Evolutionary conservation across 2,888 invertebrate species (phyloP).

Genomic region (Zaprionus lineosus): DNA sequence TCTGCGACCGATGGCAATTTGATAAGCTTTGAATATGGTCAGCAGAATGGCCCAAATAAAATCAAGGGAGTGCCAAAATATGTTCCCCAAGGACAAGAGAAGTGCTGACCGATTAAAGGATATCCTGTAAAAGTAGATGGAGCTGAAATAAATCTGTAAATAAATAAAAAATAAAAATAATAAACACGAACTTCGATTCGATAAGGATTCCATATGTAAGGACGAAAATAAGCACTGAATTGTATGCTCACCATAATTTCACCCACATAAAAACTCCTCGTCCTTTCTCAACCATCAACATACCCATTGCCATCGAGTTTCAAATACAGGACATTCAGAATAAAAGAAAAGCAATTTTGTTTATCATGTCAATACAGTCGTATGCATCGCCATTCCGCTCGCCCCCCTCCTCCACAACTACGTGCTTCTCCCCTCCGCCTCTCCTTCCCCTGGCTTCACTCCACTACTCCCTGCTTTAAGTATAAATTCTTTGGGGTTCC

Average conservation of each 20-base stretch:
- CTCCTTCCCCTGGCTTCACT: too few species aligned
- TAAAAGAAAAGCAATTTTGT: slow-evolving; percentile 35
- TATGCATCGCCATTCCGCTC: slow-evolving; percentile 7
- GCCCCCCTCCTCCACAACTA: background rate
- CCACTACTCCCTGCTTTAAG: too few species aligned
- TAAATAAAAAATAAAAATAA: too few species aligned
- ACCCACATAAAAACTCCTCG: too few species aligned
- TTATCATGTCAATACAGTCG: slow-evolving; percentile 54
- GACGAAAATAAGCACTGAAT: too few species aligned
- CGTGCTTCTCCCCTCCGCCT: too few species aligned
- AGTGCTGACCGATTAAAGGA: background rate
- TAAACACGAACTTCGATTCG: too few species aligned
- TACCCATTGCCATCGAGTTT: background rate
- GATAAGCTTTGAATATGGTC: slow-evolving; percentile 21
- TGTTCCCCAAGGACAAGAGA: too few species aligned
- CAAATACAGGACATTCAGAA: background rate
- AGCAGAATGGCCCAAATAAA: background rate
- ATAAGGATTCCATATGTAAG: too few species aligned
- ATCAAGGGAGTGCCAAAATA: background rate
- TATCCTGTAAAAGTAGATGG: background rate
- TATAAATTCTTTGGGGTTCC: background rate
- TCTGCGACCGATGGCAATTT: slow-evolving; percentile 18
- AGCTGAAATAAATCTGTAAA: too few species aligned
- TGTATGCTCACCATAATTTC: too few species aligned
- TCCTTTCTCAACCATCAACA: too few species aligned